These are phyloP conservation scores for Caenorhabditis angaria DNA, from an alignment of 2,888 invertebrate species.

Conservation along the genomic window DNA sequence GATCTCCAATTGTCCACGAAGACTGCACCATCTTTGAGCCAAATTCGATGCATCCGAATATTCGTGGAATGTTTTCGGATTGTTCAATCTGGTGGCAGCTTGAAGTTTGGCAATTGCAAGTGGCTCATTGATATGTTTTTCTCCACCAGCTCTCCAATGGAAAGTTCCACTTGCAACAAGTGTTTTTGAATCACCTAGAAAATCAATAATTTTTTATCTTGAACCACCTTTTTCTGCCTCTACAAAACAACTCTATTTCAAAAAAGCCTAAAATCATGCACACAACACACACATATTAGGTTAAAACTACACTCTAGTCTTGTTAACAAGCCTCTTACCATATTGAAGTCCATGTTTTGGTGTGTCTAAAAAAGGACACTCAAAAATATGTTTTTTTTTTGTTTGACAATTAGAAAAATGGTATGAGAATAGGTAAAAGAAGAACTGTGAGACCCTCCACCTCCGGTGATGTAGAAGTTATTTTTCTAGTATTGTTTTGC, in stretches of 20 bases:
- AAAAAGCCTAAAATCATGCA: background rate
- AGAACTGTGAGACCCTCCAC: too few species aligned
- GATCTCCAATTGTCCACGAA: slow-evolving; percentile 89
- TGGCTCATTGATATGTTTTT: slow-evolving; percentile 97
- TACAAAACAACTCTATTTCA: background rate
- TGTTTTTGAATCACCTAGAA: slow-evolving; percentile 80
- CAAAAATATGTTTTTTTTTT: background rate
- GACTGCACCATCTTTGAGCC: slow-evolving; percentile 77
- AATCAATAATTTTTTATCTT: too few species aligned
- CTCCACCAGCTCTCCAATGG: slow-evolving; percentile 90
- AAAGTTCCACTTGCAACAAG: slow-evolving; percentile 89
- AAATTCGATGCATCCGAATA: slow-evolving; percentile 86
- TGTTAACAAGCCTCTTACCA: slow-evolving; percentile 24
- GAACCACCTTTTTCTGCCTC: too few species aligned
- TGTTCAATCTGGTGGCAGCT: slow-evolving; percentile 88
- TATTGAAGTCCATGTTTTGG: slow-evolving; percentile 23
- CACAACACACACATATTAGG: background rate
- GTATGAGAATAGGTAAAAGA: background rate
- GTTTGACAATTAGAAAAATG: background rate
- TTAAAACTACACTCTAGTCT: slow-evolving; percentile 4
- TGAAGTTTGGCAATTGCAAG: slow-evolving; percentile 82
- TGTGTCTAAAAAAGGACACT: slow-evolving; percentile 23
- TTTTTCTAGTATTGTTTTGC: background rate
- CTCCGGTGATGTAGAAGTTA: too few species aligned
- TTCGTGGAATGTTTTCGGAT: slow-evolving; percentile 84